Evolutionary conservation across 2,113 vertebrate species (phyloP).

Genomic region (Tachuris rubrigastra): DNA sequence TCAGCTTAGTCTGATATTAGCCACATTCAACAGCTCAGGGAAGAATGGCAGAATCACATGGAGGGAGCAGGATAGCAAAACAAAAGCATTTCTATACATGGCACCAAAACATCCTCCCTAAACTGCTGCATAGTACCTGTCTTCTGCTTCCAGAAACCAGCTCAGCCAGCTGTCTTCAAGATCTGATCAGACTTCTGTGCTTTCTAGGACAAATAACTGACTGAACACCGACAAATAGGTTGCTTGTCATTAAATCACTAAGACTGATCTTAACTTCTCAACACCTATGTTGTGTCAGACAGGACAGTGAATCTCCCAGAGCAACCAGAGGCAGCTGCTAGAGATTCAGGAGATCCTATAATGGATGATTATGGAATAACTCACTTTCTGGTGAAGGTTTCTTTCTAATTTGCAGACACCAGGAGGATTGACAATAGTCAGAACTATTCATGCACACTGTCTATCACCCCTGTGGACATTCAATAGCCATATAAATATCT

Average conservation of each 20-base stretch:
- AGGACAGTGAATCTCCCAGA: background rate
- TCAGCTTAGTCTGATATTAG: background rate
- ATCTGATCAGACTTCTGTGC: background rate
- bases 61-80: background rate
- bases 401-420: background rate
- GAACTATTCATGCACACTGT: background rate
- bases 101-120: background rate
- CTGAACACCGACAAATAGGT: background rate
- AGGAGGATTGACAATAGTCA: background rate
- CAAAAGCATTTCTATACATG: background rate
- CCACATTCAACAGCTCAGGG: background rate
- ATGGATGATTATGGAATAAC: background rate
- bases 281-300: background rate
- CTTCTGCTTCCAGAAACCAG: background rate
- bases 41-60: background rate
- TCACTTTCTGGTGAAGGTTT: background rate
- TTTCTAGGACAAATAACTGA: background rate
- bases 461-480: background rate
- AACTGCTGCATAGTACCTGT: background rate
- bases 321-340: background rate
- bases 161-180: background rate
- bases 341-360: background rate
- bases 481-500: background rate
- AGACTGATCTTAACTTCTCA: background rate
- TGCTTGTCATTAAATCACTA: background rate